These are phyloP conservation scores for Cerastis leucographa DNA, from an alignment of 2,888 invertebrate species.

Conservation along the genomic window DNA sequence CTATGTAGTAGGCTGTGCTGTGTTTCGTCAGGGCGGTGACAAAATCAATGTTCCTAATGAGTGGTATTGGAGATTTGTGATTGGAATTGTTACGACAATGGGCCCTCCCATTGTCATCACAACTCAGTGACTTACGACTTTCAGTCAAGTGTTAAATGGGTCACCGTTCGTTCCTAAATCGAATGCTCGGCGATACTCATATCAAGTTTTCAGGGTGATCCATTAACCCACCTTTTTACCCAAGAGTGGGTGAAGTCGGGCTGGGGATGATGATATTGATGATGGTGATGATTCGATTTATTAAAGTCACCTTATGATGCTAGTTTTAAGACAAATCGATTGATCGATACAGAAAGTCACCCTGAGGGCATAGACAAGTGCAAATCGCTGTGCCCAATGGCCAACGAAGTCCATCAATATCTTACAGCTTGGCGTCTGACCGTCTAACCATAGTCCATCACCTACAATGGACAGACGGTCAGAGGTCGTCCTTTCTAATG, in stretches of 20 bases:
- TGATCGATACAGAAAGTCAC: neutral
- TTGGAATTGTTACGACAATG: constrained; percentile 39
- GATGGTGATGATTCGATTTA: no score
- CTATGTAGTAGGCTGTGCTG: constrained; percentile 43
- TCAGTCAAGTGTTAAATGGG: neutral
- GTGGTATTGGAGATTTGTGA: constrained; percentile 16
- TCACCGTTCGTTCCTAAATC: no score
- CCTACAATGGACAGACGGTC: neutral
- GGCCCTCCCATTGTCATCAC: no score
- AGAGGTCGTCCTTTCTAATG: neutral
- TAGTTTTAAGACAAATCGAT: neutral
- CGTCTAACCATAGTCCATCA: neutral
- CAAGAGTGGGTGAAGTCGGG: no score
- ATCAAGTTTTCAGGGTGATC: no score
- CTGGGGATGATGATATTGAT: no score
- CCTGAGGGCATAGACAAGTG: no score
- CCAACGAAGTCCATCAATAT: neutral
- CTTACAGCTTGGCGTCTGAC: neutral
- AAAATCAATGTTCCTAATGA: constrained; percentile 24
- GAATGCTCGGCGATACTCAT: no score
- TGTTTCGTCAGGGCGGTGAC: constrained; percentile 50
- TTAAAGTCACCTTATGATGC: no score
- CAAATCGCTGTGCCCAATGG: neutral
- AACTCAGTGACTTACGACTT: neutral
- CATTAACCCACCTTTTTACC: no score